These are phyloP conservation scores for Drosophila cracens DNA, from an alignment of 2,888 invertebrate genomes.

Conservation along the genomic window DNA sequence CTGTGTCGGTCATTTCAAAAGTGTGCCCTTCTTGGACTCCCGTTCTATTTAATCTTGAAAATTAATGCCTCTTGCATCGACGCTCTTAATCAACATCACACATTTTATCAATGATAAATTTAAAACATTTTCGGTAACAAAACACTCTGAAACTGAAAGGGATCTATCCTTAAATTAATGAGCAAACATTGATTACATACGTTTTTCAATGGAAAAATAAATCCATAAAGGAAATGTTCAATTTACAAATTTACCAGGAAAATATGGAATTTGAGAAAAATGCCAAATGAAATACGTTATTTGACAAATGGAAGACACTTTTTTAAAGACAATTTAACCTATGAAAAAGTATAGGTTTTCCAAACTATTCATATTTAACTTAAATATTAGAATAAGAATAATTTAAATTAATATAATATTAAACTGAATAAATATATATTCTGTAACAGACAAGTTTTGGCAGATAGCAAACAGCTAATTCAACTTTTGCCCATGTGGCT, in stretches of 20 bases:
- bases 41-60: conserved; percentile 49
- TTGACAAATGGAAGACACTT: neutral
- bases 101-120: conserved; percentile 60
- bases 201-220: conserved; percentile 15
- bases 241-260: conserved; percentile 2
- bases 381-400: neutral
- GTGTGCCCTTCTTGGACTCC: conserved; percentile 51
- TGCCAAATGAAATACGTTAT: neutral
- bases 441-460: neutral
- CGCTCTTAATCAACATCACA: conserved; percentile 63
- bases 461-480: neutral
- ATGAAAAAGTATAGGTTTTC: neutral
- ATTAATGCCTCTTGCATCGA: conserved; percentile 56
- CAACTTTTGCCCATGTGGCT: conserved; percentile 24
- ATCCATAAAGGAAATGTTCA: neutral
- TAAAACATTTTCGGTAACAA: conserved; percentile 20
- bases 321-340: neutral
- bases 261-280: neutral
- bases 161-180: conserved; percentile 40
- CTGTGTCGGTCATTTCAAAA: conserved; percentile 74
- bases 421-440: neutral
- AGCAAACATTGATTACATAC: conserved; percentile 26
- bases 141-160: conserved; percentile 4
- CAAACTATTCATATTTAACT: neutral
- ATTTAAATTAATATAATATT: neutral